These are phyloP conservation scores for Alethe diademata DNA, from an alignment of 2,113 vertebrate genomes.

Conservation along the genomic window DNA sequence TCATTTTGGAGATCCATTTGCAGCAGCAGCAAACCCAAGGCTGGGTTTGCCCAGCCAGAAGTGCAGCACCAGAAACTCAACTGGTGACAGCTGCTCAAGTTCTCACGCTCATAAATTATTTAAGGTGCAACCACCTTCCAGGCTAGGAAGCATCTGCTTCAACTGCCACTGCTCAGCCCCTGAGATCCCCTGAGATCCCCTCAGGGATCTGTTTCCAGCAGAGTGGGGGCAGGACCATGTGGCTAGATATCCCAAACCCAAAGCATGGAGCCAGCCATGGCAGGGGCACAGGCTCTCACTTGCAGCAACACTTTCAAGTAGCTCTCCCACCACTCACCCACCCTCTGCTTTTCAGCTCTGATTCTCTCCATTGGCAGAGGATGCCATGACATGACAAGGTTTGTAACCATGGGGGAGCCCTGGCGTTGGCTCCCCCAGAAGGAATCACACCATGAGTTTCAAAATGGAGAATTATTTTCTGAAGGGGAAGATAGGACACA, in stretches of 20 bases:
- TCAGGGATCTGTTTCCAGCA: not conserved
- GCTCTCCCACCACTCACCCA: not conserved
- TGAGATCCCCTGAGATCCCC: not conserved
- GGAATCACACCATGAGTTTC: not conserved
- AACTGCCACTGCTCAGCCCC: not conserved
- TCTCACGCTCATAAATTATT: not conserved
- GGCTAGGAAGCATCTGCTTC: not conserved
- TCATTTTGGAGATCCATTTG: not conserved
- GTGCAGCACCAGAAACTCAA: not conserved
- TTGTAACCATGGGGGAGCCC: not conserved
- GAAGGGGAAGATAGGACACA: not conserved
- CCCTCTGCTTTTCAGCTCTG: not conserved
- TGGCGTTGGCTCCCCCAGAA: not conserved
- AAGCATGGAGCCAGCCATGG: accelerated
- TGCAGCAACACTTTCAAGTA: not conserved
- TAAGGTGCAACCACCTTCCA: not conserved
- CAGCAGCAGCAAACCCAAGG: not conserved
- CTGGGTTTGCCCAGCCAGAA: not conserved
- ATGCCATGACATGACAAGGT: not conserved
- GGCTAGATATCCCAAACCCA: not conserved
- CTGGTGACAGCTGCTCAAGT: not conserved
- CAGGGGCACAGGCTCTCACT: not conserved
- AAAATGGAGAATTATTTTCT: not conserved
- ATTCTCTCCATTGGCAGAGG: not conserved
- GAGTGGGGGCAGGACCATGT: not conserved